phyloP scores from a whole-genome alignment of 2,888 invertebrate genomes.

The Napeogenes inachia region DNA sequence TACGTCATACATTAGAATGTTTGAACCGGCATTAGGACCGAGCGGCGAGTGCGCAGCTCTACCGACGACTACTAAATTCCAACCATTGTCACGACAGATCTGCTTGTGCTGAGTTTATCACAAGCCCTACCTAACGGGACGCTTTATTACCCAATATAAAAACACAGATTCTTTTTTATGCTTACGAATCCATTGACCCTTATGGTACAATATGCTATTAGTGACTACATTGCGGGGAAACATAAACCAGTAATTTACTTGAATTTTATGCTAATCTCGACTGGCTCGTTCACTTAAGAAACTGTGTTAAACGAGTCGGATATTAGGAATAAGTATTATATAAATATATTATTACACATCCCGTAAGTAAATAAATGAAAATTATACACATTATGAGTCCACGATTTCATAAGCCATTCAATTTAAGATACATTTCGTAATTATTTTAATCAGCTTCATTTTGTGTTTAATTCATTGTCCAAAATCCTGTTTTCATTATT shows the following conservation, averaged over 20 bases:
- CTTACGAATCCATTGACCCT: conserved; percentile 14
- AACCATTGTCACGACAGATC: conserved; percentile 60
- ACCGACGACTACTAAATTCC: conserved; percentile 54
- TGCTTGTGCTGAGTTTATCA: conserved; percentile 39
- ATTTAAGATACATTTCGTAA: conserved; percentile 8
- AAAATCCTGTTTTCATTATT: not conserved
- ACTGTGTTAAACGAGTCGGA: conserved; percentile 22
- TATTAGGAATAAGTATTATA: conserved; percentile 13
- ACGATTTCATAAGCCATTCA: conserved; percentile 18
- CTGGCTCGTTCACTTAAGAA: conserved; percentile 22
- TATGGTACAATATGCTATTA: conserved; percentile 23
- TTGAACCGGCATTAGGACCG: conserved; percentile 57
- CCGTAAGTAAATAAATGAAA: not conserved
- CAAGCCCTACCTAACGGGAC: conserved; percentile 22
- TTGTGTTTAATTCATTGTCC: conserved; percentile 4
- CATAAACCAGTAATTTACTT: conserved; percentile 26
- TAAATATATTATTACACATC: conserved; percentile 3
- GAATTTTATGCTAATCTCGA: conserved; percentile 27
- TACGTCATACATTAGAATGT: conserved; percentile 73
- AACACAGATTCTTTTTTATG: not conserved
- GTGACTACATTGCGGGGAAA: conserved; percentile 19
- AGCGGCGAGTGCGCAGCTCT: conserved; percentile 36
- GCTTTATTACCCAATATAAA: conserved; percentile 6
- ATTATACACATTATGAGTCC: not conserved
- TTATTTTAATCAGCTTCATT: conserved; percentile 5